Percentiles rank a stretch among this genome's conserved stretches.
phyloP scores from a whole-genome alignment of 2,888 invertebrate genomes.

The Carpatolechia fugitivella region DNA sequence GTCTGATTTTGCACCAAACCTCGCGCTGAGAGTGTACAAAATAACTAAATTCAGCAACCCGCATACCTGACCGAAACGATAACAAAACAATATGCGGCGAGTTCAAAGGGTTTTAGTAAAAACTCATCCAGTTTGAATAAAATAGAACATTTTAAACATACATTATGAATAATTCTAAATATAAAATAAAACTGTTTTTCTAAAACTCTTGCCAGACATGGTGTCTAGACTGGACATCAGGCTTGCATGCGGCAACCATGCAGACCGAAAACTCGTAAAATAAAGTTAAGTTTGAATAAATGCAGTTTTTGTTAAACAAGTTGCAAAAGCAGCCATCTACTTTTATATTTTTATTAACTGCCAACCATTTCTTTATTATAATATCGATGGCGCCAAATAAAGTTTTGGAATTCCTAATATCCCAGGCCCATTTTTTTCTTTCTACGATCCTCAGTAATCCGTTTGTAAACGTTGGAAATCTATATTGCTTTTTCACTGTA shows the following conservation, averaged over 20 bases:
- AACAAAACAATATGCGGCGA: conserved; percentile 24
- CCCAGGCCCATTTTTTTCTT: too few species aligned
- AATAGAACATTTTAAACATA: not conserved
- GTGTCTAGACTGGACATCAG: not conserved
- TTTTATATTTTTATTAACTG: too few species aligned
- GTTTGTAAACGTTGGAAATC: too few species aligned
- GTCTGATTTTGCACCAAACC: conserved; percentile 9
- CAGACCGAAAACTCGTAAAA: not conserved
- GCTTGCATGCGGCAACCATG: not conserved
- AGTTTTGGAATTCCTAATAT: too few species aligned
- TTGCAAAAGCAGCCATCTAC: too few species aligned
- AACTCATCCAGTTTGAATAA: not conserved
- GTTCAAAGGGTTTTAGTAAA: conserved; percentile 18
- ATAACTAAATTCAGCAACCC: conserved; percentile 21
- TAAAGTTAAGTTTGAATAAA: not conserved
- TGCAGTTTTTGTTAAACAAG: not conserved
- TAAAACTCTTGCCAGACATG: not conserved
- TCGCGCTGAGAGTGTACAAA: not conserved
- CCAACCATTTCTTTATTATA: too few species aligned
- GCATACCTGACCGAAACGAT: conserved; percentile 18
- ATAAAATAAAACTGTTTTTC: not conserved
- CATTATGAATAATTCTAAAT: not conserved
- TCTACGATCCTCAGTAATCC: too few species aligned
- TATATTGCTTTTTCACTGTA: too few species aligned
- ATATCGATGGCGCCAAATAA: too few species aligned